Evolutionary conservation across 2,888 invertebrate genomes (phyloP), one percentile per base, ranked within the genome.

Genomic region (Orgyia antiqua): DNA sequence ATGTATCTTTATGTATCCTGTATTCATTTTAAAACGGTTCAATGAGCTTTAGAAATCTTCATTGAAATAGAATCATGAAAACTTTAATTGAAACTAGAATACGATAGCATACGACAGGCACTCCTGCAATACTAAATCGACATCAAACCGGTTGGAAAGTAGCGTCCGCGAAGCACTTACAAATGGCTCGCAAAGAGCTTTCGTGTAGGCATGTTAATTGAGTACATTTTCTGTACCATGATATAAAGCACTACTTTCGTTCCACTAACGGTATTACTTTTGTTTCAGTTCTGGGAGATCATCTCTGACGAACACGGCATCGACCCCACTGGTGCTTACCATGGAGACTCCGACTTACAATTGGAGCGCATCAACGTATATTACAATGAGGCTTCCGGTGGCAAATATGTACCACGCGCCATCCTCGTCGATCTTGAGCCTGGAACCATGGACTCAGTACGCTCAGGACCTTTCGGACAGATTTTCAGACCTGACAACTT

Each of bases 231-330:
- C 42, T 44, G 46, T 33, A 47, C 41, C 42, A 6, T 15, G 6
- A 15, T 4, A 4, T 15, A 4, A 6, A 15, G 41, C 41, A 40
- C 45, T 38, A 37, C 42, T 49, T 54, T 42, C 41, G 38, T 56
- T 55, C 48, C 41, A 93, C 93, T 49, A 95, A 95, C 78, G 92
- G 93, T 27, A 82, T 88, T 67, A 60, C 94, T 92, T 83, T 64
- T 72, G 68, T 68, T 57, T 45, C 71, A 84, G 58, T 78, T 87
- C 89, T 97, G 96, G 97, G 97, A 97, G 88, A 96, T 97, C 58
- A 97, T 97, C 84, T 96, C 96, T 33, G 96, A 96, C 70, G 96
- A 96, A 87, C 96, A 96, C 78, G 96, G 96, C 66, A 96, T 96
- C 67, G 95, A 96, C 89, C 94, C 95, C 53, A 94, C 93, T 55